Base-by-base conservation (phyloP, 1,140 invertebrate species). In the Drosophila carrolli region DNA sequence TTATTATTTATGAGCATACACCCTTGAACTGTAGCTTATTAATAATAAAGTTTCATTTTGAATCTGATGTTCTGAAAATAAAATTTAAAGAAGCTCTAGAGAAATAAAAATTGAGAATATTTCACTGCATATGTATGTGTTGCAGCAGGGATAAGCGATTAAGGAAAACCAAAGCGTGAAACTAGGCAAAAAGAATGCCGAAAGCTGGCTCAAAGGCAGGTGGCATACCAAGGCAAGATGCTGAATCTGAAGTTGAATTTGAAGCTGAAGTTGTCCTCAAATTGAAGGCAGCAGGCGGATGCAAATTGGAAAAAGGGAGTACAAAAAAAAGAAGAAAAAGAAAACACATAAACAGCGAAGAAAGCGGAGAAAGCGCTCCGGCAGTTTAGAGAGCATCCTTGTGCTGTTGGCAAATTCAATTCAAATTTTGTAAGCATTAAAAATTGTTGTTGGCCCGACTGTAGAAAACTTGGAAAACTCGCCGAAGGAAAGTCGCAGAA, bases 351-450 rank as follows among this genome's bases (percentile, higher is more conserved):
- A 71, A 71, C 65, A 70, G 50, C 51, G 50, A 50, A 48, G 48
- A 70, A 67, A 40, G 48, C 67, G 67, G 14, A 40, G 38, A 71
- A 61, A 72, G 65, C 78, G 51, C 50, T 29, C 65, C 35, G 65
- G 37, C 78, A 81, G 75, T 73, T 76, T 72, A 60, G 70, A 65
- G 68, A 59, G 76, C 71, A 83, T 84, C 75, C 81, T 82, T 55
- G 56, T 70, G 66, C 80, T 88, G 76, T 83, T 65, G 75, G 84
- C 83, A 88, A 88, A 88, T 88, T 88, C 83, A 88, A 88, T 88
- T 88, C 83, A 88, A 88, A 88, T 88, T 86, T 86, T 80, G 83
- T 84, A 88, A 89, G 83, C 83, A 88, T 88, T 88, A 89, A 88
- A 68, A 88, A 86, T 51, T 72, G 35, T 51, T 63, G 54, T 23